These are phyloP conservation scores for Fundulus diaphanus DNA, from an alignment of 2,797 vertebrate genomes.

Conservation along the genomic window DNA sequence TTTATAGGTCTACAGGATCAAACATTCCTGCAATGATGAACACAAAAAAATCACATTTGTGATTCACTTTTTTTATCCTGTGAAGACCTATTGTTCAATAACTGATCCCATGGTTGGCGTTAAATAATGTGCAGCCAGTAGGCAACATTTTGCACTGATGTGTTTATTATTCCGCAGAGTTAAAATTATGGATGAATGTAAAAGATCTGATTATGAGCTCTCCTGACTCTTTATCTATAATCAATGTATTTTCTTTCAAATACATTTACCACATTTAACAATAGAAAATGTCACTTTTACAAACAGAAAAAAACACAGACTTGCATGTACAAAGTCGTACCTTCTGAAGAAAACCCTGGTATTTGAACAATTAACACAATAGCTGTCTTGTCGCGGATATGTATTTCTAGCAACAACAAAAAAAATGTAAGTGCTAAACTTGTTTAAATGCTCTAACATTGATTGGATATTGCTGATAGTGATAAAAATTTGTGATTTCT, in stretches of 20 bases:
- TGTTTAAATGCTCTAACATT: neutral
- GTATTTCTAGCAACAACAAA: neutral
- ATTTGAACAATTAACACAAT: neutral
- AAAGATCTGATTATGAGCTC: neutral
- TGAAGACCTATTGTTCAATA: neutral
- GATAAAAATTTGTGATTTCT: neutral
- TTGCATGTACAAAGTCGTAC: neutral
- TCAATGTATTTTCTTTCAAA: too few species aligned
- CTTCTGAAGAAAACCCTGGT: too few species aligned
- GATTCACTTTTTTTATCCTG: neutral
- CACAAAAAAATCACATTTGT: neutral
- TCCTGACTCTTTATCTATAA: too few species aligned
- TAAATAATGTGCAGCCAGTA: neutral
- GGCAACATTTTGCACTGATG: neutral
- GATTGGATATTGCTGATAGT: neutral
- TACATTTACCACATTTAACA: neutral
- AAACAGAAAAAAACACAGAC: neutral
- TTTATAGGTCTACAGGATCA: neutral
- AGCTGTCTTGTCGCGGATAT: neutral
- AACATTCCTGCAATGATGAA: too few species aligned
- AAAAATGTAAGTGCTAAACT: neutral
- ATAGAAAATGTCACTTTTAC: neutral
- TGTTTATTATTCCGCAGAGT: neutral
- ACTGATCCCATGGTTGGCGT: neutral
- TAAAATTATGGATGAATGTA: neutral